A percentile compares a stretch with the other conserved stretches of the same genome.
These are phyloP conservation scores for Philereme vetulata DNA, from an alignment of 2,888 invertebrate species.

Conservation along the genomic window DNA sequence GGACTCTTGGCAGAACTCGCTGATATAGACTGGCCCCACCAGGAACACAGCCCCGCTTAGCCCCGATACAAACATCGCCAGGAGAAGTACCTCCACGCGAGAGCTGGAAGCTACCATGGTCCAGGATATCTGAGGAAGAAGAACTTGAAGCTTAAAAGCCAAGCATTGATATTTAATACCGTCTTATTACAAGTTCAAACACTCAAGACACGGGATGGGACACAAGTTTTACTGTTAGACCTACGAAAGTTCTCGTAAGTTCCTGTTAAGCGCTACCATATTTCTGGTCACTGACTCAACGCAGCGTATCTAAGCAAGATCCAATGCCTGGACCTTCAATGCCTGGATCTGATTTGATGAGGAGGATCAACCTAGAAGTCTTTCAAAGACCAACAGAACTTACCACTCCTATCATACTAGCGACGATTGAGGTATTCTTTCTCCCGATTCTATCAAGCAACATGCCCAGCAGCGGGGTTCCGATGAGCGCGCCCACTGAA, in stretches of 20 bases:
- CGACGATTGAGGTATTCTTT: conserved; percentile 50
- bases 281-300: too few species aligned
- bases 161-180: too few species aligned
- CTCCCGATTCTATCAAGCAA: conserved; percentile 58
- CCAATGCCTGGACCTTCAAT: too few species aligned
- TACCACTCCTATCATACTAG: conserved; percentile 53
- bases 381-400: conserved; percentile 28
- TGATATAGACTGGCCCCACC: conserved; percentile 56
- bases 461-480: conserved; percentile 52
- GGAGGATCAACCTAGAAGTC: too few species aligned
- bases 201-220: too few species aligned
- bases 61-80: conserved; percentile 59
- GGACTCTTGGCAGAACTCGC: conserved; percentile 66
- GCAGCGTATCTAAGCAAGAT: too few species aligned
- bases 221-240: too few species aligned
- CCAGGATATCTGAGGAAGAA: conserved; percentile 57
- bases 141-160: too few species aligned
- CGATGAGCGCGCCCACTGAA: conserved; percentile 56
- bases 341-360: too few species aligned
- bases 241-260: too few species aligned
- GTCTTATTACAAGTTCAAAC: too few species aligned
- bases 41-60: conserved; percentile 53
- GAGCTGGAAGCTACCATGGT: conserved; percentile 47
- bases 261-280: too few species aligned
- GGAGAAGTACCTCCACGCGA: conserved; percentile 56